Evolutionary conservation across 2,797 vertebrate species (phyloP).

Genomic region (Chloroceryle inda): DNA sequence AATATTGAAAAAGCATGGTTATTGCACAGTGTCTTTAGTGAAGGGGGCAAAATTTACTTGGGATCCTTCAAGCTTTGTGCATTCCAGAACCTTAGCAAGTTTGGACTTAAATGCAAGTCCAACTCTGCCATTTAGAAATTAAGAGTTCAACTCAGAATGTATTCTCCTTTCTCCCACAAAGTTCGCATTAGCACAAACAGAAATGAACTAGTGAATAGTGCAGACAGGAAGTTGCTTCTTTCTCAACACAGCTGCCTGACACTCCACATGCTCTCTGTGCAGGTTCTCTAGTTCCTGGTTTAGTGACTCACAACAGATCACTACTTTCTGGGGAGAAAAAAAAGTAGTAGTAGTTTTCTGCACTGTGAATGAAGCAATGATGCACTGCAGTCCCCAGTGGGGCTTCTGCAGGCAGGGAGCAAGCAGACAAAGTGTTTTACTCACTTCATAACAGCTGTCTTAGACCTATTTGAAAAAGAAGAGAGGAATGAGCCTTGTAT

Average conservation of each 20-base stretch:
- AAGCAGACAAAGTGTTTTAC: neutral
- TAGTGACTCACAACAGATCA: neutral
- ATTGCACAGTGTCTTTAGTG: neutral
- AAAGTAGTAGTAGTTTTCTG: neutral
- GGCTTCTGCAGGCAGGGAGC: neutral
- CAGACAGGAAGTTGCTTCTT: neutral
- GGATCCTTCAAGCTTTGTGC: neutral
- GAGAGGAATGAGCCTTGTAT: neutral
- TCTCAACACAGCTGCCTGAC: neutral
- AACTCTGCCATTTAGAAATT: neutral
- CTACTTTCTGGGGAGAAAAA: neutral
- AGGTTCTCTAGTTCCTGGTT: neutral
- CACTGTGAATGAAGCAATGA: neutral
- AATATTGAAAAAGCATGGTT: neutral
- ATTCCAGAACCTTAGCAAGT: neutral
- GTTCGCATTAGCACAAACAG: neutral
- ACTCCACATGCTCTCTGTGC: accelerated
- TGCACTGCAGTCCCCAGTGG: neutral
- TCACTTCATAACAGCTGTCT: neutral
- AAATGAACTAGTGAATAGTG: neutral
- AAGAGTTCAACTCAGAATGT: neutral
- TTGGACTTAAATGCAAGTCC: neutral
- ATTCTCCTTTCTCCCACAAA: neutral
- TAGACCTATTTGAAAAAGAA: neutral
- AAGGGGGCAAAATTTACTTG: neutral